Evolutionary conservation across 1,140 invertebrate genomes (phyloP).

Genomic region (Apis florea): DNA sequence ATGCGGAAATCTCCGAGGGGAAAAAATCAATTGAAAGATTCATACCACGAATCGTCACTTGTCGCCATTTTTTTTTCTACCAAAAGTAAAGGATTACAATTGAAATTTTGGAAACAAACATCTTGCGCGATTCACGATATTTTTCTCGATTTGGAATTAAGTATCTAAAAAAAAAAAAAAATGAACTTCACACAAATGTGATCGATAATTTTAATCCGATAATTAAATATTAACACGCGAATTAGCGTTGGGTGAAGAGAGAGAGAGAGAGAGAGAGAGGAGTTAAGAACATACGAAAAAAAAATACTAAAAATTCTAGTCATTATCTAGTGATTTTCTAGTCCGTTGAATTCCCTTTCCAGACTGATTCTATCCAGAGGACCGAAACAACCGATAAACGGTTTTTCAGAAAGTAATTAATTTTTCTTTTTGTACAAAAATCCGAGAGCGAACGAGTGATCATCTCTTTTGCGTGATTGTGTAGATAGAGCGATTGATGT

Average conservation of each 20-base stretch:
- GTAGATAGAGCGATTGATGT: constrained; percentile 37
- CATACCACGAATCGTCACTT: too few species aligned
- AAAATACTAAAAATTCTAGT: too few species aligned
- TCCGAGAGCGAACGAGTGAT: constrained; percentile 1
- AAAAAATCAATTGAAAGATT: neutral
- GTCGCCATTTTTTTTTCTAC: too few species aligned
- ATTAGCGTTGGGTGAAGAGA: neutral
- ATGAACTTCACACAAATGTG: neutral
- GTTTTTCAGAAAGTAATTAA: neutral
- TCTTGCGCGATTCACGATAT: neutral
- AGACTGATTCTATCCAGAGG: constrained; percentile 26
- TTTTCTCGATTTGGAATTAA: constrained; percentile 22
- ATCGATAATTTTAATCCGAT: neutral
- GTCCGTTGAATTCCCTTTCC: constrained; percentile 2
- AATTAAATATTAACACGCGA: neutral
- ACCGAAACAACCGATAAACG: neutral
- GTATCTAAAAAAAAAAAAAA: neutral
- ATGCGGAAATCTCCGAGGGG: neutral
- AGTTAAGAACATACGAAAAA: neutral
- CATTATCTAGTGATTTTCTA: neutral
- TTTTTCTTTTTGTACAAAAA: neutral
- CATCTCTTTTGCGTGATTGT: constrained; percentile 16
- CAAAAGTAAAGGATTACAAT: too few species aligned
- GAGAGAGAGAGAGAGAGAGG: neutral
- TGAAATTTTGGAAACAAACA: neutral